Base-by-base conservation (phyloP, 2,113 vertebrate genomes). In the Polypterus senegalus region DNA sequence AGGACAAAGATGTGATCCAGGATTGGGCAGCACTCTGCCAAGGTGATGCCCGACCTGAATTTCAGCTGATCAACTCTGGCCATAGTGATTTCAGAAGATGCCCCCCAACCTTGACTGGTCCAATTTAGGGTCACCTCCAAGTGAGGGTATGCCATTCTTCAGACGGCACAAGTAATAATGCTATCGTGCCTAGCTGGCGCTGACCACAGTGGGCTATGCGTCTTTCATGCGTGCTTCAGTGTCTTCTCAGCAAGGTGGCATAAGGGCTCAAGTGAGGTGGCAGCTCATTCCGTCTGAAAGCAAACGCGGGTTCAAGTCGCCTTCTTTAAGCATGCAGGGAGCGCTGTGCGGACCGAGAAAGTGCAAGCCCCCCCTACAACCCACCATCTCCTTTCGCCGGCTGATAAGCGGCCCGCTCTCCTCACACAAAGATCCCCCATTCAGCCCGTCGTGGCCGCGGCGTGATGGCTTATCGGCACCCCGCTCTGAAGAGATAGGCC, bases 381-480 rank as follows among this genome's bases (percentile, higher is more conserved):
- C 73, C 74, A 83, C 88, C 83, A 85, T 88, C 83, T 91, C 81
- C 84, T 86, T 89, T 88, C 86, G 77, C 79, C 77, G 74, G 68
- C 69, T 77, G 89, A 91, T 91, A 87, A 87, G 82, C 80, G 83
- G 79, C 85, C 77, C 67, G 74, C 81, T 78, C 79, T 82, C 81
- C 81, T 77, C 81, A 79, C 83, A 69, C 76, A 74, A 74, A 74
- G 76, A 82, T 67, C 79, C 70, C 72, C 83, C 78, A 80, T 88
- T 87, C 84, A 86, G 79, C 71, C 65, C 79, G 85, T 84, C 84
- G 73, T 69, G 73, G 67, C 76, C 85, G 80, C 79, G 80, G 87
- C 71, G 77, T 66, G 71, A 83, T 86, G 84, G 86, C 84, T 88
- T 90, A 91, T 89, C 87, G 88, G 85, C 80, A 81, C 78, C 73